Evolutionary conservation across 2,113 vertebrate genomes (phyloP), one percentile per base, ranked within the genome.

Genomic region (Cyanoliseus patagonus): DNA sequence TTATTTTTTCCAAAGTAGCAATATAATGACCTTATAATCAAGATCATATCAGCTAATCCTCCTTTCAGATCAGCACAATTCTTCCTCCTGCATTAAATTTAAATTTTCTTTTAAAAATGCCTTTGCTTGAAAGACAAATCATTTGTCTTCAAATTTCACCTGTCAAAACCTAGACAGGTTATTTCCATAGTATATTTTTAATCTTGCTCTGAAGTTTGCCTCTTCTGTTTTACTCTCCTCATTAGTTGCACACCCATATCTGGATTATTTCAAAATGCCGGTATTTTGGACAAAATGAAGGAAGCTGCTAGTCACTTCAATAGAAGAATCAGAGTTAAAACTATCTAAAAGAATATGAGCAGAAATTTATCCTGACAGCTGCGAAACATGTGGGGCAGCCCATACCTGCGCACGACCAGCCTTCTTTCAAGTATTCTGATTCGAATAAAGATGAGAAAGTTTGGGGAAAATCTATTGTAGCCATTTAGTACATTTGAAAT

Each of bases 141-240:
- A 95, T 95, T 97, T 96, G 94, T 94, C 95, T 95, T 96, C 88
- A 96, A 95, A 95, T 96, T 96, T 96, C 68, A 90, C 91, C 92
- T 90, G 80, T 95, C 94, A 96, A 95, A 94, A 86, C 68, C 88
- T 28, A 83, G 83, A 85, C 72, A 66, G 78, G 75, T 67, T 95
- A 94, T 94, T 97, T 96, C 96, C 94, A 92, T 77, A 84, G 80
- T 64, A 80, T 88, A 87, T 96, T 95, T 96, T 95, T 89, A 97
- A 97, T 96, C 93, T 94, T 93, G 66, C 72, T 92, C 78, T 77
- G 42, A 95, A 94, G 72, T 97, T 96, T 93, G 77, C 57, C 76
- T 91, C 62, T 90, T 91, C 68, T 94, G 64, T 93, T 95, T 91
- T 90, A 73, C 59, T 69, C 22, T 86, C 44, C 81, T 95, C 59